A percentile compares a stretch with the other conserved stretches of the same genome.
These are phyloP conservation scores for Drosophila saltans DNA, from an alignment of 1,140 invertebrate species.

Conservation along the genomic window DNA sequence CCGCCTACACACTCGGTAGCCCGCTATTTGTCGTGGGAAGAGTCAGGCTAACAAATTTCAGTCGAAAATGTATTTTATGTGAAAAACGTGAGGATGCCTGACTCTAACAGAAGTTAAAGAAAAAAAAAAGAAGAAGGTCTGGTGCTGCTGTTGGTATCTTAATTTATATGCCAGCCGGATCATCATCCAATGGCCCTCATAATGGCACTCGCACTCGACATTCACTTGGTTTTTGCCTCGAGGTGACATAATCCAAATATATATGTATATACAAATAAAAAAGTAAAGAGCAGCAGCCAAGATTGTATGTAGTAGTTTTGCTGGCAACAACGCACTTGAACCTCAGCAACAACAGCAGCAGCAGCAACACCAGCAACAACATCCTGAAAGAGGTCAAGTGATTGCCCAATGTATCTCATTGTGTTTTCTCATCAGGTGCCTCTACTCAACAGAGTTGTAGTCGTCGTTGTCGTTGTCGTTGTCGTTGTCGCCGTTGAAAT, in stretches of 20 bases:
- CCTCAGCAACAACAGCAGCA: conserved; percentile 32
- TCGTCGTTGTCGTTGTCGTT: conserved; percentile 24
- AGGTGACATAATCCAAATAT: conserved; percentile 51
- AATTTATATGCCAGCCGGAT: conserved; percentile 75
- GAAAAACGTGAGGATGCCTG: conserved; percentile 73
- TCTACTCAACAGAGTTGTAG: conserved; percentile 11
- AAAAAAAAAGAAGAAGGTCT: conserved; percentile 12
- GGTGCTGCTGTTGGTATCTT: conserved; percentile 35
- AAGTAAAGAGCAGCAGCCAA: conserved; percentile 23
- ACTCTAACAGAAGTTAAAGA: background rate
- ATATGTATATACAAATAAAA: background rate
- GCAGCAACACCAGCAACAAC: conserved; percentile 57
- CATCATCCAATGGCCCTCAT: conserved; percentile 76
- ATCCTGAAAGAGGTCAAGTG: conserved; percentile 81
- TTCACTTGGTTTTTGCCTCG: conserved; percentile 37
- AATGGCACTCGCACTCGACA: conserved; percentile 50
- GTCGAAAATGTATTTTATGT: conserved; percentile 78
- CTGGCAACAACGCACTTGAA: conserved; percentile 61
- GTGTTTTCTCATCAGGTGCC: conserved; percentile 80
- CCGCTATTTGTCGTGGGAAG: conserved; percentile 60
- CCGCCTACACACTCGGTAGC: conserved; percentile 43
- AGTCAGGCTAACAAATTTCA: conserved; percentile 60
- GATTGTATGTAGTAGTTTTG: background rate
- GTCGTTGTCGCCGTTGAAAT: conserved; percentile 56
- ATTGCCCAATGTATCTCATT: conserved; percentile 78